Conservation (phyloP, 2,888 invertebrate species). For the Tenthredo mesomela region DNA sequence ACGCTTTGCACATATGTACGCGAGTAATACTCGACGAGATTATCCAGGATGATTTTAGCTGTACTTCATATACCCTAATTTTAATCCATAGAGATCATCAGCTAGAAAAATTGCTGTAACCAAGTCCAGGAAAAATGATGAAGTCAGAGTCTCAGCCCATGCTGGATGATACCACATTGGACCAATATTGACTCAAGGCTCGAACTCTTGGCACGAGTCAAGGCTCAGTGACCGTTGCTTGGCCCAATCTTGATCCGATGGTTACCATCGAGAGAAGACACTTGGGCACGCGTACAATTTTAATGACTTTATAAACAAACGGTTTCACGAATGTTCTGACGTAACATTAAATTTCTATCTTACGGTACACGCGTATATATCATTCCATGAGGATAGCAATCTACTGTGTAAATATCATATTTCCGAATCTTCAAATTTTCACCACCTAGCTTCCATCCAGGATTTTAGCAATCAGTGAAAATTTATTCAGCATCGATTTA, state of each 20-base stretch:
- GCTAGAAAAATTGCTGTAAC: background rate
- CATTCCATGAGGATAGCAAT: background rate
- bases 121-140: background rate
- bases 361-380: background rate
- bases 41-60: background rate
- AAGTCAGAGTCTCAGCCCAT: background rate
- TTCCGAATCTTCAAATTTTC: background rate
- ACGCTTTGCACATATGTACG: constrained; percentile 52
- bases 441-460: background rate
- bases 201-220: background rate
- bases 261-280: background rate
- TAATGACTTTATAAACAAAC: background rate
- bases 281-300: background rate
- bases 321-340: background rate
- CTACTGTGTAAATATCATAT: background rate
- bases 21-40: background rate
- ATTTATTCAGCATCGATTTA: background rate
- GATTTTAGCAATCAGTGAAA: background rate
- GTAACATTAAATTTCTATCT: background rate
- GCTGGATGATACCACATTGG: background rate
- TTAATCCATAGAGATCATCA: background rate
- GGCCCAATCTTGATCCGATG: background rate
- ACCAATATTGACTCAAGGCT: background rate
- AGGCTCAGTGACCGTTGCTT: constrained; percentile 6
- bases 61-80: background rate